These are phyloP conservation scores for Lepidostoma basale DNA, from an alignment of 1,140 invertebrate species.

Conservation along the genomic window DNA sequence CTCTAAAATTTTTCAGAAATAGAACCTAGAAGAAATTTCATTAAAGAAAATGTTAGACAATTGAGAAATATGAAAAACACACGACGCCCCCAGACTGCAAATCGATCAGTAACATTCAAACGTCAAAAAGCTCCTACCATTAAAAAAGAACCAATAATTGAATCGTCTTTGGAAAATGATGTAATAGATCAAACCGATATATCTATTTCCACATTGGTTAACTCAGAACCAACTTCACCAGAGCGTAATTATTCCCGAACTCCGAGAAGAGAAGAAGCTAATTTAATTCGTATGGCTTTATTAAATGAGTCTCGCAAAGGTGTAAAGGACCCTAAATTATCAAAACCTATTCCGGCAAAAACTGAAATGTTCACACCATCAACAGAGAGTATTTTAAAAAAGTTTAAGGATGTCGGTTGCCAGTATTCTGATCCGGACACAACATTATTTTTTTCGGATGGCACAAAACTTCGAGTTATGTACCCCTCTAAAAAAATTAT, in stretches of 20 bases:
- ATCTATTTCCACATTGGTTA: neutral
- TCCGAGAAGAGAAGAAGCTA: neutral
- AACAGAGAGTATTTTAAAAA: constrained; percentile 4
- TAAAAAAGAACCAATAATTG: neutral
- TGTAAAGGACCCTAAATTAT: constrained; percentile 11
- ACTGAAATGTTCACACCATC: neutral
- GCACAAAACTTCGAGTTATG: constrained; percentile 22
- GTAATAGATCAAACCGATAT: neutral
- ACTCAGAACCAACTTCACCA: neutral
- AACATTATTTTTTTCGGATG: constrained; percentile 23
- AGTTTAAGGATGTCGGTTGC: constrained; percentile 19
- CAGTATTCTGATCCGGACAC: constrained; percentile 31
- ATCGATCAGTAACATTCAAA: neutral
- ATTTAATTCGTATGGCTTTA: constrained; percentile 21
- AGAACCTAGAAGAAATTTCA: constrained; percentile 30
- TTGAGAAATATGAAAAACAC: constrained; percentile 21
- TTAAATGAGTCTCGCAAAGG: constrained; percentile 19
- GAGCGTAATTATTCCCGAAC: neutral
- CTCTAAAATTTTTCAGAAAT: constrained; percentile 23
- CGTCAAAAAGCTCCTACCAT: too few relatives aligned
- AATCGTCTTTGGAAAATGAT: too few relatives aligned
- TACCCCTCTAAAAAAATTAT: constrained; percentile 27
- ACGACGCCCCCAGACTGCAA: neutral
- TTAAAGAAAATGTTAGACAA: constrained; percentile 34
- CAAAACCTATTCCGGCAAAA: neutral